Base-by-base conservation (phyloP, 2,888 invertebrate genomes). In the Aphidius colemani region DNA sequence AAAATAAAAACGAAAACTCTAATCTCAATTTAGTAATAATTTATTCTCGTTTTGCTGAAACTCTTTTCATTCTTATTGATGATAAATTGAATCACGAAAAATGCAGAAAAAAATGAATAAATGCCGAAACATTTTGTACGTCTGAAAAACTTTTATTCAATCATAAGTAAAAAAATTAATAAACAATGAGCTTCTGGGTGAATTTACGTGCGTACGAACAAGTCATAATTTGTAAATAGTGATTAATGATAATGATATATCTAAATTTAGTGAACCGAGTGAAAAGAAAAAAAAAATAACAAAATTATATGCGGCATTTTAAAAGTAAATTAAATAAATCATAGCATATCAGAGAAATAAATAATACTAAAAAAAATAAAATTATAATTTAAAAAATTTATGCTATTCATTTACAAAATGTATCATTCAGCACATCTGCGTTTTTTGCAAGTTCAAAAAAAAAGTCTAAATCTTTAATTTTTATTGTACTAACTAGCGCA, bases 311-410 rank as follows among this genome's bases (percentile, higher is more conserved):
- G 30, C 0, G 46, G 45, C 53, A 53, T 50, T 59, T 46, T 60
- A 18, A 51, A 18, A 59, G 11, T 53, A 55, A 55, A 60, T 60
- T 43, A 56, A 59, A 58, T 51, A 62, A 61, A 43, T 59, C 50
- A 64, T 55, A 66, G 63, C 67, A 53, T 67, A 63, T 67, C 68
- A 67, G 69, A 68, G 68, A 68, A 70, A 69, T 64, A 67, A 69
- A 70, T 51, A 49, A 53, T 18, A 49, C 44, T 53, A 66, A 51
- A 56, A 58, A 10, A 43, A n/a, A 43, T 30, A 48, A 48, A 57
- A 46, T 46, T 46, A 45, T 46, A 46, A 46, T 45, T 46, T 30
- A 57, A 57, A 46, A 57, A 46, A 57, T 45, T 48, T 49, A 48
- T 11, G 46, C 11, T 18, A 55, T 40, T 48, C 11, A 41, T 55